Evolutionary conservation across 2,113 vertebrate genomes (phyloP), one percentile per base, ranked within the genome.

Genomic region (Chaenogobius annularis): DNA sequence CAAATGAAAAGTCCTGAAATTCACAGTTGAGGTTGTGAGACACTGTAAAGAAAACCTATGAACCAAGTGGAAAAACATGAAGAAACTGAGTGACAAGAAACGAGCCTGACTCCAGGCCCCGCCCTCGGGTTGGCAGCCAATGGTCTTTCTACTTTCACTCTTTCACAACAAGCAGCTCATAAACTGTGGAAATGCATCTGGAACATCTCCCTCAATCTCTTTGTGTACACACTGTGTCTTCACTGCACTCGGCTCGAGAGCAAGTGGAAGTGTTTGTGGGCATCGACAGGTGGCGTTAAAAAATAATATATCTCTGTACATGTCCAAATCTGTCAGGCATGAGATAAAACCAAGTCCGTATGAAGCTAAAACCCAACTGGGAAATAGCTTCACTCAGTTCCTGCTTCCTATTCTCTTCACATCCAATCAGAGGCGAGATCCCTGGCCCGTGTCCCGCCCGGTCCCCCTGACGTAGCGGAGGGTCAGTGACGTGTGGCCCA

Each of bases 1-100:
- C 86, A 86, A 93, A 92, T 89, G 50, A 54, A 54, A 54, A n/a
- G 52, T 95, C 93, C 88, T 85, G 75, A 86, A 94, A 96, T 98
- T 99, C 97, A 98, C 96, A 98, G 96, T 96, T 90, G 86, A 84
- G 89, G 91, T 93, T 95, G 95, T 89, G 77, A 76, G 74, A 72
- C 66, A 79, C 46, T 79, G 76, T 78, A 82, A 86, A 88, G 93
- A 94, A 54, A 89, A 93, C 90, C 68, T 71, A 73, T 93, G 11
- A 79, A 78, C 66, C 37, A 15, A 93, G 93, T 83, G 83, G 65
- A 79, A 75, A 78, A 86, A 54, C 50, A 20, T 54, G 70, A 74
- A 58, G 72, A 89, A 89, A 78, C 69, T 75, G 79, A 89, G 84
- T 85, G 87, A 90, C 65, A 58, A 84, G 78, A 85, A 75, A 78